These are phyloP conservation scores for Augochlorella aurata DNA, from an alignment of 2,888 invertebrate genomes.

Conservation along the genomic window DNA sequence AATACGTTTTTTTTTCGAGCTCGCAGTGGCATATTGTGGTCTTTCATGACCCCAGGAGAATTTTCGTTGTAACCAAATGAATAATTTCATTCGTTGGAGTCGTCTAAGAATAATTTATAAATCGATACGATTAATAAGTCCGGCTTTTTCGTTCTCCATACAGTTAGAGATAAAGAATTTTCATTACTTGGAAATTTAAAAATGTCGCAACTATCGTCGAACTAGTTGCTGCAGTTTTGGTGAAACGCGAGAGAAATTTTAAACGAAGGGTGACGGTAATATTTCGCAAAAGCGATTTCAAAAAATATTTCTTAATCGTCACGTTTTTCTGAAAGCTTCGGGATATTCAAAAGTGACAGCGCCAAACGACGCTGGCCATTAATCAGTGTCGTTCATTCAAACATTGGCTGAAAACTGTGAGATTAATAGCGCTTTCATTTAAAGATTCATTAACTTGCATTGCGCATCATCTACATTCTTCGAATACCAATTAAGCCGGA, in stretches of 20 bases:
- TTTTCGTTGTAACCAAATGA: background rate
- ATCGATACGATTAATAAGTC: too few relatives aligned
- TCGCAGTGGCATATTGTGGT: background rate
- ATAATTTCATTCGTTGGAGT: background rate
- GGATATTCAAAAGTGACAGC: background rate
- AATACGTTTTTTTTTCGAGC: background rate
- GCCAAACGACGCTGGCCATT: background rate
- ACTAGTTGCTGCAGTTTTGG: background rate
- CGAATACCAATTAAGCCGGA: background rate
- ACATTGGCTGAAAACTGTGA: background rate
- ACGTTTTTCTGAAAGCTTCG: too few relatives aligned
- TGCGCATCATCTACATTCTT: background rate
- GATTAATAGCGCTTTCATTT: background rate
- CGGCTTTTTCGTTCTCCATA: too few relatives aligned
- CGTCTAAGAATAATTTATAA: background rate
- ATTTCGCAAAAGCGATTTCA: background rate
- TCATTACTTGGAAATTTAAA: too few relatives aligned
- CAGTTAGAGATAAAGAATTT: too few relatives aligned
- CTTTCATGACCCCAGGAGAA: too few relatives aligned
- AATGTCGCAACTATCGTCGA: too few relatives aligned
- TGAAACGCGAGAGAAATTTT: background rate
- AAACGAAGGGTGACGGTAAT: background rate
- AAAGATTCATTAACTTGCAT: background rate
- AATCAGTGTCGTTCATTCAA: background rate
- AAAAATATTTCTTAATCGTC: too few relatives aligned